Percentiles rank a stretch among this genome's conserved stretches.
These are phyloP conservation scores for Halisarca cf. caerulea DNA, from an alignment of 37 sponge, comb jelly and placozoan species.

Conservation along the genomic window DNA sequence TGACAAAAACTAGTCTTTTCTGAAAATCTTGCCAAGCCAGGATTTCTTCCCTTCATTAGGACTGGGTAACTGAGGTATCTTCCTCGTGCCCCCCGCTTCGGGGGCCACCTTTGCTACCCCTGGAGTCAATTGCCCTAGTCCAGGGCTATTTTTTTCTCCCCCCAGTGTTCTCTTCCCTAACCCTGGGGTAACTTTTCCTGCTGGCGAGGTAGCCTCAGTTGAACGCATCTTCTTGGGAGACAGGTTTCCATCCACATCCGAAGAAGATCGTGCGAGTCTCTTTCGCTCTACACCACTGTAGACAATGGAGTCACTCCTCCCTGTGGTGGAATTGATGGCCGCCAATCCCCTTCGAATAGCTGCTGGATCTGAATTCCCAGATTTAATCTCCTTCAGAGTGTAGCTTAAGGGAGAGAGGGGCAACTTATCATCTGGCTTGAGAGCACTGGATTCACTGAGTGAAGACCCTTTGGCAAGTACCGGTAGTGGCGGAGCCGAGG, in stretches of 20 bases:
- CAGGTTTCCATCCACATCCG: too few species aligned
- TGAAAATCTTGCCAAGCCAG: too few species aligned
- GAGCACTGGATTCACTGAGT: background rate
- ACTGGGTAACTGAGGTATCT: too few species aligned
- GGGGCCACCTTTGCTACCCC: too few species aligned
- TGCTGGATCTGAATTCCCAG: conserved; percentile 13
- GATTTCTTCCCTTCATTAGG: too few species aligned
- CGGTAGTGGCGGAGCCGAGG: conserved; percentile 12
- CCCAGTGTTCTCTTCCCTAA: background rate
- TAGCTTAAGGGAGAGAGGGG: conserved; percentile 31
- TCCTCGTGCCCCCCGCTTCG: too few species aligned
- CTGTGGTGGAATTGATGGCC: background rate
- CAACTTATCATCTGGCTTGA: background rate
- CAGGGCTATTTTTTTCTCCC: background rate
- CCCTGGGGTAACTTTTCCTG: background rate
- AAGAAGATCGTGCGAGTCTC: too few species aligned
- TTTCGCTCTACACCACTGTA: too few species aligned
- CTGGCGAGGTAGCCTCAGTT: too few species aligned
- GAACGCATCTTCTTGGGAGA: too few species aligned
- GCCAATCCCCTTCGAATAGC: conserved; percentile 15
- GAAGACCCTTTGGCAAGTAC: background rate
- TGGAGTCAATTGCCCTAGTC: too few species aligned
- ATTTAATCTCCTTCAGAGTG: conserved; percentile 11
- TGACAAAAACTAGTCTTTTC: too few species aligned
- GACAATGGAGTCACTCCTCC: background rate